Evolutionary conservation across 2,797 vertebrate genomes (phyloP).

Genomic region (Falco berigora): DNA sequence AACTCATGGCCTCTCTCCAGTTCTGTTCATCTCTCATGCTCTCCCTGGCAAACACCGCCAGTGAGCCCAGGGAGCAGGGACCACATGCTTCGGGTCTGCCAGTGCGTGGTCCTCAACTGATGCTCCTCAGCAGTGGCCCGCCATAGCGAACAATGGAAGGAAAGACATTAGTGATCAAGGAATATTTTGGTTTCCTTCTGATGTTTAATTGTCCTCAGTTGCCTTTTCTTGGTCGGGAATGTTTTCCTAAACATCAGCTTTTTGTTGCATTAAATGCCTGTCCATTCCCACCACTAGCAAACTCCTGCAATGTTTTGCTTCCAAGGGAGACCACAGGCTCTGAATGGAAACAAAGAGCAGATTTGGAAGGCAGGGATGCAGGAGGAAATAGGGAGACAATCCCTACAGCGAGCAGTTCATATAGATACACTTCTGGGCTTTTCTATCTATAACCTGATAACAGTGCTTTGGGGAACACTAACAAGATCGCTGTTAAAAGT

Average conservation of each 20-base stretch:
- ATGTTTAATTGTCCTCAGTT: not conserved
- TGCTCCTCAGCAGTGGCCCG: not conserved
- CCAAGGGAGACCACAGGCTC: not conserved
- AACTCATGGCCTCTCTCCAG: not conserved
- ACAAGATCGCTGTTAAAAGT: not conserved
- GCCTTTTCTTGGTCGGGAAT: not conserved
- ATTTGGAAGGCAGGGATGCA: not conserved
- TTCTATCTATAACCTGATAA: not conserved
- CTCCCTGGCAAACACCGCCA: not conserved
- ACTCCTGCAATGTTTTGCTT: not conserved
- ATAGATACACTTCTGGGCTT: not conserved
- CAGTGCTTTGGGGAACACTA: not conserved
- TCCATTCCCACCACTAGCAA: not conserved
- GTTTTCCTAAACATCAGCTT: not conserved
- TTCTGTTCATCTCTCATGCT: not conserved
- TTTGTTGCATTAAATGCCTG: not conserved
- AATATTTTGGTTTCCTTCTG: not conserved
- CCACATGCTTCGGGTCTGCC: fast-evolving
- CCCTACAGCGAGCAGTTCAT: not conserved
- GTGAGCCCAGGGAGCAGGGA: not conserved
- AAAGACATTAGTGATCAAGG: not conserved
- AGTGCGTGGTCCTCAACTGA: not conserved
- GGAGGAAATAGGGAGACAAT: not conserved
- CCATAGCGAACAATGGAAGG: not conserved
- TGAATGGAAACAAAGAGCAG: not conserved